Evolutionary conservation across 2,797 vertebrate genomes (phyloP), one percentile per base, ranked within the genome.

Genomic region (Pygocentrus nattereri): DNA sequence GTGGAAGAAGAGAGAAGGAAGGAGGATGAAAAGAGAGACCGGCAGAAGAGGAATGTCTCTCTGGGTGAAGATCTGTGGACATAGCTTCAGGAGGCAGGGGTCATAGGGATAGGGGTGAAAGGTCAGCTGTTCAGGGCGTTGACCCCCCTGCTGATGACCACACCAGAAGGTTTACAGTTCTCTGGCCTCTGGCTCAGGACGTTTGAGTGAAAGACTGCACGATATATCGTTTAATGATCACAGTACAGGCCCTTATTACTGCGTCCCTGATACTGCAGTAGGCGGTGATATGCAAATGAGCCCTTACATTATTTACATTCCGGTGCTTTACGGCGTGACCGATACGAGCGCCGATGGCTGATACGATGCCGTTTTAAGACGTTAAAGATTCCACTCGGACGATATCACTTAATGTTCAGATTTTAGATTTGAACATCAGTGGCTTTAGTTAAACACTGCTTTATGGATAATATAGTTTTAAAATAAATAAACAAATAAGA

Each of bases 91-190:
- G 69, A 79, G 76, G 21, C 52, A 58, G 76, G 75, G 81, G 75
- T 83, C 75, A 74, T 11, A 0, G 23, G 71, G 68, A 58, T 52
- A 84, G 78, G 72, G 88, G 88, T 92, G 86, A 79, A 69, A 83
- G 91, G 82, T 93, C 85, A 90, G 34, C 88, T 90, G 71, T 88
- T 90, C 84, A 90, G 89, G 89, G 88, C 89, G 83, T 52, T 89
- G 84, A 85, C 85, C 87, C 88, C 84, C 47, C 68, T 79, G 76
- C 80, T 86, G 83, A 85, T 88, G 86, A 86, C 88, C 59, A n/a
- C 76, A 79, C 80, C 84, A 88, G 82, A 44, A 83, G 87, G 82
- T 93, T 92, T 93, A 92, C 89, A 89, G 88, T 92, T 91, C 89
- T 44, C 41, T 59, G 21, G 65, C 49, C 38, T 4, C 27, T 78